Conservation (phyloP, 2,888 invertebrate species). For the Abscondita cerata region DNA sequence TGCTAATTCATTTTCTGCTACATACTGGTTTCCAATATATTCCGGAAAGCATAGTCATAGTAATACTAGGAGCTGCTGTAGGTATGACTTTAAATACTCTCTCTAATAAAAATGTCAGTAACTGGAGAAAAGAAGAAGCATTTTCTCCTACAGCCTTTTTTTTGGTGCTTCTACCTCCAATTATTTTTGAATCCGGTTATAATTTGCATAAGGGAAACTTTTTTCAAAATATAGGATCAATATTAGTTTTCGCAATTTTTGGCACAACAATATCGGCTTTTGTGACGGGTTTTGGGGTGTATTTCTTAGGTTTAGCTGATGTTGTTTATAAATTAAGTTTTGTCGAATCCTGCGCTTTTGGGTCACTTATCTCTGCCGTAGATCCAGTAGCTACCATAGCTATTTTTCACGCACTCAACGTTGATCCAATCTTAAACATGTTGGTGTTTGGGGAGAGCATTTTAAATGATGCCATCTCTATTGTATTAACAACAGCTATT, state of each 20-base stretch:
- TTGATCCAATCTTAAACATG: constrained; percentile 98
- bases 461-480: constrained; percentile 97
- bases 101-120: constrained; percentile 87
- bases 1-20: constrained; percentile 93
- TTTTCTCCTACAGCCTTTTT: constrained; percentile 99
- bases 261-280: constrained; percentile 97
- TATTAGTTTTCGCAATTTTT: constrained; percentile 95
- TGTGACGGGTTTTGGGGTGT: constrained; percentile 95
- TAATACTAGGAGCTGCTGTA: constrained; percentile 92
- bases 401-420: constrained; percentile 96
- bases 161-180: constrained; percentile 93
- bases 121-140: constrained; percentile 97
- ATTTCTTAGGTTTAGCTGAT: constrained; percentile 89
- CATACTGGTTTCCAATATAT: constrained; percentile 96
- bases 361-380: constrained; percentile 96
- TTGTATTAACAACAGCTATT: constrained; percentile 93
- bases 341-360: constrained; percentile 98
- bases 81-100: constrained; percentile 90
- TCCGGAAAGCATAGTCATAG: constrained; percentile 97
- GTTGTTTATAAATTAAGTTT: constrained; percentile 92
- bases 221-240: constrained; percentile 98
- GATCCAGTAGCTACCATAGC: constrained; percentile 99
- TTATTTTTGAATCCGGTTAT: constrained; percentile 99
- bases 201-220: constrained; percentile 98
- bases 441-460: constrained; percentile 97